Percentiles rank a stretch among this genome's conserved stretches.
Evolutionary conservation across 2,113 vertebrate genomes (phyloP).

Genomic region (Buteo buteo): DNA sequence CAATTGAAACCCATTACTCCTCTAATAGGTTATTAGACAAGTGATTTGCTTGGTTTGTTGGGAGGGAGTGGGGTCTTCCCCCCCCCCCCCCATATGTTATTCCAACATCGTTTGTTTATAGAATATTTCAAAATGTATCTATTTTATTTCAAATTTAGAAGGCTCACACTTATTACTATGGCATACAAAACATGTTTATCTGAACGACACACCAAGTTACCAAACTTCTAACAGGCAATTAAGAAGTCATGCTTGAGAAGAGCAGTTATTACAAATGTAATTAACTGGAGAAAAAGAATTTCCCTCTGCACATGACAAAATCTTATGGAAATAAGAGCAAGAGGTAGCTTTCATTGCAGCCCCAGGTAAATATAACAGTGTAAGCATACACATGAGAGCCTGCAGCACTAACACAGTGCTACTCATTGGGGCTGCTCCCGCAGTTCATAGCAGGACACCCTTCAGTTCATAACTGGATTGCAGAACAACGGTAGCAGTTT

Average conservation of each 20-base stretch:
- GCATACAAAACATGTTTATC: background rate
- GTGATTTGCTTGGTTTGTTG: background rate
- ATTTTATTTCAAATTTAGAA: background rate
- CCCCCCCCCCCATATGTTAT: background rate
- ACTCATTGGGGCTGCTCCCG: background rate
- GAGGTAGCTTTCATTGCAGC: background rate
- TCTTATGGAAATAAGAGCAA: background rate
- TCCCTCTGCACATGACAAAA: background rate
- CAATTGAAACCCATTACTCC: background rate
- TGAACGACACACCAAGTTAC: background rate
- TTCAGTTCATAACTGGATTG: background rate
- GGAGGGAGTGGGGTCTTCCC: background rate
- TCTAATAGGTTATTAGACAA: background rate
- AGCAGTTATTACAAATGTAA: background rate
- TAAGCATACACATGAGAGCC: background rate
- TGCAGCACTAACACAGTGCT: background rate
- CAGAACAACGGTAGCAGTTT: background rate
- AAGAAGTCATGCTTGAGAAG: background rate
- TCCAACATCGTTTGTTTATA: background rate
- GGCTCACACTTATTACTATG: background rate
- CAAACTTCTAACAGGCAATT: background rate
- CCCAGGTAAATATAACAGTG: background rate
- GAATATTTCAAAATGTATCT: background rate
- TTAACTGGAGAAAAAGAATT: background rate
- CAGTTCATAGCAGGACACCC: too few relatives aligned